Evolutionary conservation across 2,888 invertebrate species (phyloP).

Genomic region (Drosophila hawaiiensis): DNA sequence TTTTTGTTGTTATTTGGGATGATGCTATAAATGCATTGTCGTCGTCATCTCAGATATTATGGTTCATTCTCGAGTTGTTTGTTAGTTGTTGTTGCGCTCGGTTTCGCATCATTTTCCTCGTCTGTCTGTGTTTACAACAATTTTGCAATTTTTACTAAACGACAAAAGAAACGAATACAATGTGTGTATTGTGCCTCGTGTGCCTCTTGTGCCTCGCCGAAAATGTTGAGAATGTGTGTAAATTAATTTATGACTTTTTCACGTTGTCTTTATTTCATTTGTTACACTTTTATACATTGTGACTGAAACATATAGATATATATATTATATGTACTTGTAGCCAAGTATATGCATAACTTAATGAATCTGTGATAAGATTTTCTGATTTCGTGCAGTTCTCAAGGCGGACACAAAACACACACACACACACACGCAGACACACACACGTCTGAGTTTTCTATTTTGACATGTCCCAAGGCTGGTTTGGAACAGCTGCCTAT

Average conservation of each 20-base stretch:
- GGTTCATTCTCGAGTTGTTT: constrained; percentile 22
- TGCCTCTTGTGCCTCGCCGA: constrained; percentile 25
- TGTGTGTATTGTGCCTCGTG: constrained; percentile 16
- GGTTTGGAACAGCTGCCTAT: constrained; percentile 35
- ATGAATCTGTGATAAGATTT: constrained; percentile 51
- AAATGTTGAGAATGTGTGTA: constrained; percentile 67
- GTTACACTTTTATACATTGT: constrained; percentile 43
- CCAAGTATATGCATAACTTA: constrained; percentile 7
- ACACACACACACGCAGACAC: background rate
- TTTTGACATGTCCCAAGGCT: constrained; percentile 50
- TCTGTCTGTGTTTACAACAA: constrained; percentile 46
- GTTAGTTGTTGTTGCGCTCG: constrained; percentile 57
- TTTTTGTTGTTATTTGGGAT: constrained; percentile 37
- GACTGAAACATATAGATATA: constrained; percentile 6
- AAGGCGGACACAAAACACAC: constrained; percentile 22
- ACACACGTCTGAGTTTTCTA: constrained; percentile 27
- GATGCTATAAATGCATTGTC: constrained; percentile 77
- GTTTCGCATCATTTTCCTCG: constrained; percentile 62
- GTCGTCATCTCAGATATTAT: constrained; percentile 59
- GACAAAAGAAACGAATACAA: constrained; percentile 10
- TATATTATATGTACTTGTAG: constrained; percentile 24
- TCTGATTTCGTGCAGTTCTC: constrained; percentile 34
- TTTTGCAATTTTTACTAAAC: constrained; percentile 36
- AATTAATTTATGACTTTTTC: constrained; percentile 73
- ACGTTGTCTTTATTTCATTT: constrained; percentile 51